Conservation (phyloP, 2,797 vertebrate species). For the Ceyx erithaca region DNA sequence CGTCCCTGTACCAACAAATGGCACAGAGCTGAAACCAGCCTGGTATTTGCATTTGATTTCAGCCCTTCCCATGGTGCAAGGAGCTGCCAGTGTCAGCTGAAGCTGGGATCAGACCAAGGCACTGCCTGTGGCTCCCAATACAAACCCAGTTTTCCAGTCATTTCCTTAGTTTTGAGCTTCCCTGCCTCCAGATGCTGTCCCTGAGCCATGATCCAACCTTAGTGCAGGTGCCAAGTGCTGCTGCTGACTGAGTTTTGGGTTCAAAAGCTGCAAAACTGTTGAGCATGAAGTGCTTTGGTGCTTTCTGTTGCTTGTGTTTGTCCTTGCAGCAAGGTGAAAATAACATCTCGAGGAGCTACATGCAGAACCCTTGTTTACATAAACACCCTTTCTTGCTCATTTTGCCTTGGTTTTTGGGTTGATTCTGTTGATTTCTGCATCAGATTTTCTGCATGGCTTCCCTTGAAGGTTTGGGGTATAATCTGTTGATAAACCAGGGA, state of each 20-base stretch:
- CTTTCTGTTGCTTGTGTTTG: background rate
- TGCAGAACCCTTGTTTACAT: background rate
- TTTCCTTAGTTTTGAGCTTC: background rate
- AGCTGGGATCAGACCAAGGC: background rate
- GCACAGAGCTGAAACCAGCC: background rate
- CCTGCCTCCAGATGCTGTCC: background rate
- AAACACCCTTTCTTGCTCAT: background rate
- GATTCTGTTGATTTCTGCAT: background rate
- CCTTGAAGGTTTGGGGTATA: background rate
- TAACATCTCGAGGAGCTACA: background rate
- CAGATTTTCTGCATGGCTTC: background rate
- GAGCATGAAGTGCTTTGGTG: background rate
- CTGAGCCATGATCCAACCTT: background rate
- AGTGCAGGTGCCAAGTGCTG: background rate
- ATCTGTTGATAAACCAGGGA: background rate
- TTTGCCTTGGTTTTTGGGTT: background rate
- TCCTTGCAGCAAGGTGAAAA: background rate
- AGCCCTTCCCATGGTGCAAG: fast-evolving
- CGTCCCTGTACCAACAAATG: background rate
- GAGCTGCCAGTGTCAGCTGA: background rate
- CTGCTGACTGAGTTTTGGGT: background rate
- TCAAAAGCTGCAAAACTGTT: background rate
- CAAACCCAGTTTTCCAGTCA: fast-evolving
- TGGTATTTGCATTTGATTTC: background rate
- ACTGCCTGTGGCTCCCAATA: fast-evolving